phyloP scores from a whole-genome alignment of 2,113 vertebrate genomes.

The Prunella fulvescens region DNA sequence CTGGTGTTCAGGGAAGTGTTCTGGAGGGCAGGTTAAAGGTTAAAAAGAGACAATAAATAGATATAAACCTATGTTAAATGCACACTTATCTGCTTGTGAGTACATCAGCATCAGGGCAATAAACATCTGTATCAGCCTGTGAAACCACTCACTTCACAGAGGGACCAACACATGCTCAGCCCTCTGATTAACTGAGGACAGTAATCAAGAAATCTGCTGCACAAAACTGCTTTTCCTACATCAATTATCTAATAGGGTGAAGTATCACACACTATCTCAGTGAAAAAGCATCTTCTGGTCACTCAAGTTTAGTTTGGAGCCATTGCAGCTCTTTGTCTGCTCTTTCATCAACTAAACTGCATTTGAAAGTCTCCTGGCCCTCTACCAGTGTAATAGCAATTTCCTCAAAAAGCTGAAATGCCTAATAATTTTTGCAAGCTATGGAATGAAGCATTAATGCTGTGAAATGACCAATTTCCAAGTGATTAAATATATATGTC shows the following conservation, averaged over 20 bases:
- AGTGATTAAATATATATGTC: not conserved
- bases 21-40: not conserved
- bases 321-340: not conserved
- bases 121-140: not conserved
- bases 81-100: not conserved
- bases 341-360: not conserved
- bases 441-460: not conserved
- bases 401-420: not conserved
- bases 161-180: not conserved
- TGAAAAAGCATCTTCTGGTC: not conserved
- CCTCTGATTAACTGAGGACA: not conserved
- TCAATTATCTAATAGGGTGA: not conserved
- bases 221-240: not conserved
- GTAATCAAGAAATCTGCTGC: not conserved
- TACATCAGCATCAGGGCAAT: not conserved
- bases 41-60: not conserved
- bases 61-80: not conserved
- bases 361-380: not conserved
- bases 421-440: not conserved
- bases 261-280: not conserved
- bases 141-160: not conserved
- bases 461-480: not conserved
- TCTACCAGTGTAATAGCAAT: not conserved
- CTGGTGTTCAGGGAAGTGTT: not conserved
- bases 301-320: not conserved